Percentiles rank a stretch among this genome's conserved stretches.
phyloP scores from a whole-genome alignment of 2,888 invertebrate genomes.

The Macroteleia sp. region DNA sequence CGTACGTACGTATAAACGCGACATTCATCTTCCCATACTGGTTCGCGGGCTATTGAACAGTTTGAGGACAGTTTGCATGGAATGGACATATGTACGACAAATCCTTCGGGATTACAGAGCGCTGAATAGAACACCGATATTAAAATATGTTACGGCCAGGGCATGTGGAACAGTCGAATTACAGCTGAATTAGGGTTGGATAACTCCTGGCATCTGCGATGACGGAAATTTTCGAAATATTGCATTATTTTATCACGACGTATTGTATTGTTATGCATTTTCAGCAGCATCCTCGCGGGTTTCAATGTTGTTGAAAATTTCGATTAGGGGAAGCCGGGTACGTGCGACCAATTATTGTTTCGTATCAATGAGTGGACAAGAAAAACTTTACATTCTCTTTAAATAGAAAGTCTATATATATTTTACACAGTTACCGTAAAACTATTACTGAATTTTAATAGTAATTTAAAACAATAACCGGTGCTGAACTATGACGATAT shows the following conservation, averaged over 20 bases:
- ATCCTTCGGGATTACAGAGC: conserved; percentile 81
- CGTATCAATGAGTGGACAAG: too few species aligned
- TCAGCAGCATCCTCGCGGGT: background rate
- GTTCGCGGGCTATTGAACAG: conserved; percentile 77
- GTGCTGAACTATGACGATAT: too few species aligned
- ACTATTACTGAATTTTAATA: too few species aligned
- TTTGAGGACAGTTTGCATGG: conserved; percentile 80
- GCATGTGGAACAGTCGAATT: conserved; percentile 75
- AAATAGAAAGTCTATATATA: too few species aligned
- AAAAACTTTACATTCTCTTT: too few species aligned
- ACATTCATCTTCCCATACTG: conserved; percentile 78
- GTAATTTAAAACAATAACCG: too few species aligned
- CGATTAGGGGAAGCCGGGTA: too few species aligned
- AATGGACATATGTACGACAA: conserved; percentile 82
- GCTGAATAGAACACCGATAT: conserved; percentile 74
- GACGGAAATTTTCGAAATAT: conserved; percentile 33
- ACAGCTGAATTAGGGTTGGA: conserved; percentile 71
- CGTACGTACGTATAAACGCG: conserved; percentile 71
- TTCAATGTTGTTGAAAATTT: background rate
- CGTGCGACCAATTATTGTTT: too few species aligned
- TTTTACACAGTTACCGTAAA: too few species aligned
- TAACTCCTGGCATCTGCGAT: conserved; percentile 23
- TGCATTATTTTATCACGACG: conserved; percentile 25
- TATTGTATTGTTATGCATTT: conserved; percentile 1
- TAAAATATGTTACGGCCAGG: conserved; percentile 78